phyloP scores from a whole-genome alignment of 1,140 invertebrate species.

The Carcinoscorpius rotundicauda region DNA sequence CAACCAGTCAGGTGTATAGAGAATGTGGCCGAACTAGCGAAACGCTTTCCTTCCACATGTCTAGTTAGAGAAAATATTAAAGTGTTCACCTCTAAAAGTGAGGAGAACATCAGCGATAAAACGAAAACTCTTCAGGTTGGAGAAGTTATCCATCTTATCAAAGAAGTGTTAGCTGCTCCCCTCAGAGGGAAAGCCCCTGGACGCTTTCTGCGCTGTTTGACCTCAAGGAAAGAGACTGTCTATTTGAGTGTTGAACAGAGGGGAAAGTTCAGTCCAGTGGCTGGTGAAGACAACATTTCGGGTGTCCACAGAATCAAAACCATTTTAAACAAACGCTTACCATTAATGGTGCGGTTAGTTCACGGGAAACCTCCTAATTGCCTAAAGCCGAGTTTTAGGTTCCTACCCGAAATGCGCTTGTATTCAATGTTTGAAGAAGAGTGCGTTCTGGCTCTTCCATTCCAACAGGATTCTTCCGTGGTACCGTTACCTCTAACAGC shows the following conservation, averaged over 20 bases:
- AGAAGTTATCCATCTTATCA: conserved; percentile 47
- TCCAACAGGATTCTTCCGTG: conserved; percentile 40
- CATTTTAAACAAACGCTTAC: conserved; percentile 71
- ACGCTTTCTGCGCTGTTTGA: conserved; percentile 68
- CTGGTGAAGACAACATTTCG: conserved; percentile 80
- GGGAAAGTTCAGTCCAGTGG: conserved; percentile 77
- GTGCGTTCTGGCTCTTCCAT: conserved; percentile 66
- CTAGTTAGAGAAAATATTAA: conserved; percentile 74
- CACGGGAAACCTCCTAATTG: conserved; percentile 72
- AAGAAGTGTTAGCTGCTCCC: conserved; percentile 4
- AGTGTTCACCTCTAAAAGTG: conserved; percentile 46
- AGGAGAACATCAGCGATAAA: conserved; percentile 52
- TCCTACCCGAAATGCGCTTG: conserved; percentile 68
- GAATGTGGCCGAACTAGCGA: conserved; percentile 65
- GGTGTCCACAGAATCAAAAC: conserved; percentile 71
- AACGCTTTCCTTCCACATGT: conserved; percentile 60
- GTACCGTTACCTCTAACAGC: conserved; percentile 77
- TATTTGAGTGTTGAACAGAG: conserved; percentile 70
- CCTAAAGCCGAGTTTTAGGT: conserved; percentile 36
- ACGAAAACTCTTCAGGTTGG: conserved; percentile 56
- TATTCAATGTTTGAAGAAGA: conserved; percentile 66
- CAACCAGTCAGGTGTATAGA: conserved; percentile 76
- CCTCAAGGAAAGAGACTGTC: conserved; percentile 69
- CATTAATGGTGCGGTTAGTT: conserved; percentile 76
- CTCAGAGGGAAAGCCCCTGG: conserved; percentile 2